These are phyloP conservation scores for Diplolepis rosae DNA, from an alignment of 2,888 invertebrate species.

Conservation along the genomic window DNA sequence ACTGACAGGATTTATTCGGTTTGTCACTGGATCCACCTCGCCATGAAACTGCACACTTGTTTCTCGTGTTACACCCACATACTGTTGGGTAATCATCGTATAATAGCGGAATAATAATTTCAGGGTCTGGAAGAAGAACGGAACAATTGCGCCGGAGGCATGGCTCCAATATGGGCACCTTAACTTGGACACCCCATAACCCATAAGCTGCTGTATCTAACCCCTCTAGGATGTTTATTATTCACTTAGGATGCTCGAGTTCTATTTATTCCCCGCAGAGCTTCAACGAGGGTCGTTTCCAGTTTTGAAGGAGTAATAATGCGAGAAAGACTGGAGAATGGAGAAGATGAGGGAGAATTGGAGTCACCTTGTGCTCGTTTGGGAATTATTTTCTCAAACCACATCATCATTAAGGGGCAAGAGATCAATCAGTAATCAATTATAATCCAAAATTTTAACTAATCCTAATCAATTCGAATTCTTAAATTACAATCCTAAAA, in stretches of 20 bases:
- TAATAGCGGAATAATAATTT: slow-evolving; percentile 70
- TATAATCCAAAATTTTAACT: too few relatives aligned
- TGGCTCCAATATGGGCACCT: slow-evolving; percentile 67
- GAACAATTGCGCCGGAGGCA: slow-evolving; percentile 61
- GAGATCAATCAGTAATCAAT: too few relatives aligned
- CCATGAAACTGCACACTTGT: slow-evolving; percentile 64
- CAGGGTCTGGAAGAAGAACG: slow-evolving; percentile 49
- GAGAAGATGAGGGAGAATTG: neutral
- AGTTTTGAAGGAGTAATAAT: slow-evolving; percentile 11
- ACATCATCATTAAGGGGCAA: neutral
- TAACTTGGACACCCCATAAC: slow-evolving; percentile 50
- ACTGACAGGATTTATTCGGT: slow-evolving; percentile 60
- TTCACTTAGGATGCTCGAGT: slow-evolving; percentile 66
- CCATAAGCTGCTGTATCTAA: slow-evolving; percentile 50
- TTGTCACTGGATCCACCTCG: slow-evolving; percentile 63
- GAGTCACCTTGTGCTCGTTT: neutral
- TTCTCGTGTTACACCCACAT: slow-evolving; percentile 71
- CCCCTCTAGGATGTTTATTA: slow-evolving; percentile 63
- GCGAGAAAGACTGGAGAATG: neutral
- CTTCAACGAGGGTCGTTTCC: slow-evolving; percentile 39
- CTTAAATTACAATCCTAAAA: too few relatives aligned
- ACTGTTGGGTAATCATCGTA: slow-evolving; percentile 70
- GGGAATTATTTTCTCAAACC: neutral
- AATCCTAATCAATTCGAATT: too few relatives aligned
- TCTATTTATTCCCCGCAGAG: slow-evolving; percentile 56